These are phyloP conservation scores for Deladenus siricidicola DNA, from an alignment of 2,888 invertebrate species.

Conservation along the genomic window DNA sequence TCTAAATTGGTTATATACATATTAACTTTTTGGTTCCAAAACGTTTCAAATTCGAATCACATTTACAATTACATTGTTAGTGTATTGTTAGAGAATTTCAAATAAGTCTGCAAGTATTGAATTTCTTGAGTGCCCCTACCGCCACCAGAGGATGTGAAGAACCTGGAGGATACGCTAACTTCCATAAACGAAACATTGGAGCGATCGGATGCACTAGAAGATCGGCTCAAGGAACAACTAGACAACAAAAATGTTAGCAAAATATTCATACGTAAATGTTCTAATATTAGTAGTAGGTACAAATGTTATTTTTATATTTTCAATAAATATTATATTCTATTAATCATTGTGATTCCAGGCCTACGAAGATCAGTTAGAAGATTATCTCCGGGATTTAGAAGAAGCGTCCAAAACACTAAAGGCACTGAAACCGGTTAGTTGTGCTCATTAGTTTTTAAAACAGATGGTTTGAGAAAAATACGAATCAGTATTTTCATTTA, in stretches of 20 bases:
- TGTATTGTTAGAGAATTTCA: too few species aligned
- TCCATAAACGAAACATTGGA: slow-evolving; percentile 10
- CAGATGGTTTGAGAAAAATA: too few species aligned
- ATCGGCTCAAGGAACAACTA: slow-evolving; percentile 3
- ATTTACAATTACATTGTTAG: too few species aligned
- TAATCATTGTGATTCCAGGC: slow-evolving; percentile 2
- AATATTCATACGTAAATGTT: not conserved
- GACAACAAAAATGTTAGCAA: not conserved
- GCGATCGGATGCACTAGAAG: slow-evolving; percentile 9
- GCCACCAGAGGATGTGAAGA: slow-evolving; percentile 12
- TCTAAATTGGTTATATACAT: too few species aligned
- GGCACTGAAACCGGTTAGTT: slow-evolving; percentile 17
- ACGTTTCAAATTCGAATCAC: too few species aligned
- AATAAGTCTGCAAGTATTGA: too few species aligned
- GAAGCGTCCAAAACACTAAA: slow-evolving; percentile 7
- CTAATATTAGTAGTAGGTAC: not conserved
- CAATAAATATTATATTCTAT: too few species aligned
- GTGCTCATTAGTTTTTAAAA: not conserved
- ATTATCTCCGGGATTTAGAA: slow-evolving; percentile 17
- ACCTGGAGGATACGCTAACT: slow-evolving; percentile 1
- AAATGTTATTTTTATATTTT: too few species aligned
- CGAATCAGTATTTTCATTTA: not conserved
- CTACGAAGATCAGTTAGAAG: slow-evolving; percentile 18
- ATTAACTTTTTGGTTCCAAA: too few species aligned
- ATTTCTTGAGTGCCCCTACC: too few species aligned